A percentile compares a stretch with the other conserved stretches of the same genome.
Evolutionary conservation across 2,797 vertebrate genomes (phyloP).

Genomic region (Uromys caudimaculatus): DNA sequence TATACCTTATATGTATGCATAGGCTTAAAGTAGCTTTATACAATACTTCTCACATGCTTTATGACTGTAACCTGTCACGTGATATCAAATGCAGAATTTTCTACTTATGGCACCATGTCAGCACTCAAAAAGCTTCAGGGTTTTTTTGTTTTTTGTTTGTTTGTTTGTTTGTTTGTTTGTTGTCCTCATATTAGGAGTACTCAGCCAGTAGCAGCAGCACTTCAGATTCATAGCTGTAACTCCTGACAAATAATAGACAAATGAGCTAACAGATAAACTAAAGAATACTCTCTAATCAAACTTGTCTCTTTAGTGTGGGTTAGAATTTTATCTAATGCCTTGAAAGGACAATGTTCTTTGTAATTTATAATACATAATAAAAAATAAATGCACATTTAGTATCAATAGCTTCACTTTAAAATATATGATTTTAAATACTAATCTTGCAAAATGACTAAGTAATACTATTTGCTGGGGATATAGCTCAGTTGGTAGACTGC

Average conservation of each 20-base stretch:
- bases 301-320: neutral
- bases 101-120: neutral
- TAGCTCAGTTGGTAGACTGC: neutral
- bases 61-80: neutral
- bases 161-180: neutral
- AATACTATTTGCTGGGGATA: neutral
- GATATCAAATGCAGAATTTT: neutral
- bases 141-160: neutral
- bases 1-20: neutral
- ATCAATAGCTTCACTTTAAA: conserved; percentile 37
- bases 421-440: conserved; percentile 46
- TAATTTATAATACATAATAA: conserved; percentile 18
- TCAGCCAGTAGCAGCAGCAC: neutral
- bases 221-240: neutral
- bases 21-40: neutral
- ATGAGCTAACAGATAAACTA: conserved; percentile 26
- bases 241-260: neutral
- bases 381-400: conserved; percentile 38
- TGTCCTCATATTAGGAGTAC: neutral
- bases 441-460: conserved; percentile 50
- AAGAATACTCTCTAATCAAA: conserved; percentile 19
- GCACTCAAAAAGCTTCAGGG: neutral
- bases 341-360: too few species aligned
- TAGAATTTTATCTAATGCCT: conserved; percentile 56
- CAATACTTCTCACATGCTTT: neutral